Evolutionary conservation across 2,797 vertebrate genomes (phyloP), one percentile per base, ranked within the genome.

Genomic region (Acanthiza pusilla): DNA sequence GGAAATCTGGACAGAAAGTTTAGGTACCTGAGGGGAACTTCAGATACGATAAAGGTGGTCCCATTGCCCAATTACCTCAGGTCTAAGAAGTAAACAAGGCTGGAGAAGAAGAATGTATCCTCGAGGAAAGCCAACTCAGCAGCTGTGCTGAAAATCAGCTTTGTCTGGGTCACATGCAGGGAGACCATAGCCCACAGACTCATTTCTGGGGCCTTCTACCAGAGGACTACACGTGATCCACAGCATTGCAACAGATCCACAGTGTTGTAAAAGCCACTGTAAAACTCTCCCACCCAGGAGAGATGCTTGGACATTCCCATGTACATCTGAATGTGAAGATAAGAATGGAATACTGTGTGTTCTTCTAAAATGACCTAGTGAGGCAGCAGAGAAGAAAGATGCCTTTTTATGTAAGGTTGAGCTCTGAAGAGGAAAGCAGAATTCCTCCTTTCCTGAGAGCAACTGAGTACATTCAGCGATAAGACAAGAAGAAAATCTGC

Each of bases 21-120:
- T 62, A 61, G 14, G 7, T 30, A 40, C 9, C 9, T 34, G 29
- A 40, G 0, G 0, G 11, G 11, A 62, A 5, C 13, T 25, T 68
- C n/a, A 40, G 16, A 30, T 25, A 40, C 40, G 34, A 47, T 26
- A 70, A 70, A 70, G 13, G 11, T 26, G 25, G 11, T 47, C 47
- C 30, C 34, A 30, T 18, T 30, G 13, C 16, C 55, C 34, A 61
- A 3, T 70, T 40, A 26, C 62, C 34, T 77, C 0, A 0, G 30
- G 20, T 34, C 30, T 48, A 62, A 48, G 42, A 65, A 26, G 55
- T 40, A 68, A 54, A 70, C 4, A 70, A 61, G 38, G 13, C 40
- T 47, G 16, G 16, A 16, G 7, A 17, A 48, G 34, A 47, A 40
- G 20, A 77, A 77, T 12, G 16, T 3, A 42, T 34, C 30, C 9